Evolutionary conservation across 2,113 vertebrate species (phyloP), one percentile per base, ranked within the genome.

Genomic region (Psammodynastes pulverulentus): DNA sequence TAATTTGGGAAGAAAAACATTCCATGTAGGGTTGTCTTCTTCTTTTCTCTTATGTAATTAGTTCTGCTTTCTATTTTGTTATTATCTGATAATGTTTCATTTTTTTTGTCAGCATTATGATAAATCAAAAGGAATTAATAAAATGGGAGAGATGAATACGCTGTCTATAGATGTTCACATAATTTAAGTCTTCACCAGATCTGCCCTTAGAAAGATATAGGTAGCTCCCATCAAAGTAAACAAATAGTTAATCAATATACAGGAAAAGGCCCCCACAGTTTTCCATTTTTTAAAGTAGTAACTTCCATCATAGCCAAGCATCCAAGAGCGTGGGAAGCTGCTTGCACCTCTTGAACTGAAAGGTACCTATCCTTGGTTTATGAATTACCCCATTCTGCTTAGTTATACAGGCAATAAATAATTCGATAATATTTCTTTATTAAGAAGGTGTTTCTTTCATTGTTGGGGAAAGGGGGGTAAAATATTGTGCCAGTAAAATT

Each of bases 81-180:
- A 51, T 58, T 84, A 89, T 86, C 85, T 46, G 43, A 67, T 88
- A 24, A 23, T 23, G 15, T 88, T 91, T 72, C 15, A 72, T 52
- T 79, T 39, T 79, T 39, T 29, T 19, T 84, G 23, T 53, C 19
- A 39, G 29, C n/a, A 93, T 7, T 3, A 94, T 93, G 19, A 48
- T 91, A 58, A 87, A 56, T 19, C 3, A 34, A 86, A 49, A 46
- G 46, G 72, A 54, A 86, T 89, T 89, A 62, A 89, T 21, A 52
- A 93, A 62, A 94, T 84, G 92, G 95, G 26, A 91, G 85, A 92
- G n/a, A 93, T 5, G 90, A 91, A 92, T 92, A 67, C 0, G 0
- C 51, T 89, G 34, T 46, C 91, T 92, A 34, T 53, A 92, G 79
- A 51, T 93, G 93, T 94, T 94, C 62, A 90, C 93, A 89, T 84